A percentile compares a stretch with the other conserved stretches of the same genome.
These are phyloP conservation scores for Thamnaconus septentrionalis DNA, from an alignment of 2,113 vertebrate genomes.

Conservation along the genomic window DNA sequence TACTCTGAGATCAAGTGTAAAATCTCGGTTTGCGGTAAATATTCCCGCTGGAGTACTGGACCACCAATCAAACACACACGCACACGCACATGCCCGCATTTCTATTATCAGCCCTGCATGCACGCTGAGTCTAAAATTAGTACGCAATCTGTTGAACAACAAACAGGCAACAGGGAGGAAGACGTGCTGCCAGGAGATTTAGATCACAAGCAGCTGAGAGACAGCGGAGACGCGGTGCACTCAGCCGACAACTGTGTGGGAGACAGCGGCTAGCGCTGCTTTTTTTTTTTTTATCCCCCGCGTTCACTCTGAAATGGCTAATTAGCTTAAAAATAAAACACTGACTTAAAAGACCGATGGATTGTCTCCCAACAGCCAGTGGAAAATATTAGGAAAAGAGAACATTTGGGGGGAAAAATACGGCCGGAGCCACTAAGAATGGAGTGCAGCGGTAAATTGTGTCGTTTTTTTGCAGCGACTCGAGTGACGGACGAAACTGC, in stretches of 20 bases:
- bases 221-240: conserved; percentile 2
- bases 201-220: conserved; percentile 20
- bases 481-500: no score
- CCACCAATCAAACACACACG: conserved; percentile 46
- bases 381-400: no score
- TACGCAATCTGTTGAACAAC: conserved; percentile 55
- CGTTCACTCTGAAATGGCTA: background rate
- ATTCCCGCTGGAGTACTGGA: no score
- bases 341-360: no score
- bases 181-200: conserved; percentile 43
- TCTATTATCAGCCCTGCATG: conserved; percentile 42
- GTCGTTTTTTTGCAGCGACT: no score
- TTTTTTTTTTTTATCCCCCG: background rate
- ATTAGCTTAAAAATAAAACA: no score
- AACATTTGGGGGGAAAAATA: no score
- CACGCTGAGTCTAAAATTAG: conserved; percentile 67
- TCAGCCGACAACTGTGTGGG: background rate
- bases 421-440: no score
- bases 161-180: conserved; percentile 49
- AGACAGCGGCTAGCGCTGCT: background rate
- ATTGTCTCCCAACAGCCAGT: no score
- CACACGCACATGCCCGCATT: conserved; percentile 13
- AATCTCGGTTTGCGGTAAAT: no score
- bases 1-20: no score
- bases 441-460: no score